Conservation (phyloP, 1,140 invertebrate genomes). For the Leptinotarsa lineolata region DNA sequence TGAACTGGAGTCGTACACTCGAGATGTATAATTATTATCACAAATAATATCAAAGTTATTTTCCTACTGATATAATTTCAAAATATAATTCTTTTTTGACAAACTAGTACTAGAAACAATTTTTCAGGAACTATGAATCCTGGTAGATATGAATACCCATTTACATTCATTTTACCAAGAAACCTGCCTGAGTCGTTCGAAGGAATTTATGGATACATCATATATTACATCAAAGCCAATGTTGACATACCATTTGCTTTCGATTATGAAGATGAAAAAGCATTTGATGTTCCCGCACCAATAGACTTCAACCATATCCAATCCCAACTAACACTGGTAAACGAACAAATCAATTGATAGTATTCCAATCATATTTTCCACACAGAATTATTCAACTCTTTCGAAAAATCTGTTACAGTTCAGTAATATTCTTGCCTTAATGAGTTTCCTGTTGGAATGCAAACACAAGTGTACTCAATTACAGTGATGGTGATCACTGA, state of each 20-base stretch:
- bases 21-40: neutral
- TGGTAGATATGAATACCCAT: slow-evolving; percentile 8
- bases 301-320: slow-evolving; percentile 13
- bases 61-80: neutral
- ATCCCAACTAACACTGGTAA: slow-evolving; percentile 6
- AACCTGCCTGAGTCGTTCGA: neutral
- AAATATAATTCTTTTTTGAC: neutral
- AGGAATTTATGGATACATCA: slow-evolving; percentile 12
- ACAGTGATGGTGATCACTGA: no score
- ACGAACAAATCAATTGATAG: neutral
- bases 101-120: neutral
- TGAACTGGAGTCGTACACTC: no score
- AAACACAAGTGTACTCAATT: no score
- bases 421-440: no score
- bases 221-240: slow-evolving; percentile 19
- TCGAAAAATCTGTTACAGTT: no score
- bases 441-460: no score
- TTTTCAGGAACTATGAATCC: slow-evolving; percentile 9
- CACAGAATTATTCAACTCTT: no score
- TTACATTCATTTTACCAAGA: slow-evolving; percentile 15
- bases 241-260: slow-evolving; percentile 11
- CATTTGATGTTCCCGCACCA: neutral
- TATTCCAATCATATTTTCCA: no score
- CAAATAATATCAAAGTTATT: neutral
- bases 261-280: slow-evolving; percentile 10